A percentile compares a stretch with the other conserved stretches of the same genome.
Conservation (phyloP, 2,797 vertebrate species). For the Ctenopoma kingsleyae region DNA sequence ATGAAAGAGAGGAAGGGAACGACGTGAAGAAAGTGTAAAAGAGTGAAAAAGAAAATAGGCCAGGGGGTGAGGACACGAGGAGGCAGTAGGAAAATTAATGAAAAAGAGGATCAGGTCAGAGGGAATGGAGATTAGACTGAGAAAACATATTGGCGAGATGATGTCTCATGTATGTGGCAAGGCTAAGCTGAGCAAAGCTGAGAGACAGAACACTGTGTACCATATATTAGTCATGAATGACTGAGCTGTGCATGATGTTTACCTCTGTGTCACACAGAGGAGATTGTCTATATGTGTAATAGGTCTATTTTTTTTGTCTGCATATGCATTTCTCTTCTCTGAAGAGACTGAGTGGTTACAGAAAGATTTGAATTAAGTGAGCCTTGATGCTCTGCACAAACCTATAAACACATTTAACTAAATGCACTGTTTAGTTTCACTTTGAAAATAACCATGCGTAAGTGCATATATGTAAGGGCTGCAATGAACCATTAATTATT, state of each 20-base stretch:
- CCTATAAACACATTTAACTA: background rate
- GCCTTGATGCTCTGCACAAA: conserved; percentile 22
- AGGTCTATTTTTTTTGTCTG: conserved; percentile 32
- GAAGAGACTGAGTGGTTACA: conserved; percentile 5
- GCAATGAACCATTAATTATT: background rate
- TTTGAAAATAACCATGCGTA: background rate
- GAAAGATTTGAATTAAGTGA: conserved; percentile 30
- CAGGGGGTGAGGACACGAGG: conserved; percentile 1
- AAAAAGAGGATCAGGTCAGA: conserved; percentile 22
- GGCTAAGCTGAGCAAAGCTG: conserved; percentile 42
- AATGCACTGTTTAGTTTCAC: background rate
- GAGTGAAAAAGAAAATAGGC: conserved; percentile 8
- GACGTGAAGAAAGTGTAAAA: background rate
- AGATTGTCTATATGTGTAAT: conserved; percentile 36
- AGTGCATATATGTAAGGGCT: background rate
- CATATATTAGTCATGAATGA: conserved; percentile 58
- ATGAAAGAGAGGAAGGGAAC: conserved; percentile 11
- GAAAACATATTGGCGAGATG: conserved; percentile 54
- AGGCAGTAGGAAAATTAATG: conserved; percentile 34
- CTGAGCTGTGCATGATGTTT: conserved; percentile 52
- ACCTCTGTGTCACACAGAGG: conserved; percentile 35
- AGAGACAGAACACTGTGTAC: conserved; percentile 46
- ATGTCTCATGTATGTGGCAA: conserved; percentile 41
- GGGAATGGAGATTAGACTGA: conserved; percentile 42
- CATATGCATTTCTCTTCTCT: conserved; percentile 24